Base-by-base conservation (phyloP, 2,888 invertebrate species). In the Habrosyne pyritoides region DNA sequence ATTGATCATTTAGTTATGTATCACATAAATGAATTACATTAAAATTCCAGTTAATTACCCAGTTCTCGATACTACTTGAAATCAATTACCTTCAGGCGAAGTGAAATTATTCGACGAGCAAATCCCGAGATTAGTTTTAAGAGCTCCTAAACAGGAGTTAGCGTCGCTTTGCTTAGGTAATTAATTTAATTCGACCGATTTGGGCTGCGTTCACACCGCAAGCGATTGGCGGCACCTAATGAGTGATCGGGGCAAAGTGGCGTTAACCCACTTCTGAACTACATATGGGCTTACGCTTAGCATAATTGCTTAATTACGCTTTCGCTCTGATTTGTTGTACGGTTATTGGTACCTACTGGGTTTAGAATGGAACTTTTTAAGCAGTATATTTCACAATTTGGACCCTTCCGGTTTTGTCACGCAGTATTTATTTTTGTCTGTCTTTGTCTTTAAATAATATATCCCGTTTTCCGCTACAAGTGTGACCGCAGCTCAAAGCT, bases 161-260 rank as follows among this genome's bases (percentile, higher is more conserved):
- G 63, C 60, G 60, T 64, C 72, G 71, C 67, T 71, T 70, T 66
- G 63, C 66, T 63, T 63, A 67, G 69, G 73, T 76, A 77, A 75
- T 79, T 76, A 75, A 71, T 75, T 76, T 76, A 72, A 76, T 76
- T 75, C 71, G 69, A 75, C 61, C 66, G 66, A 66, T 72, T 69
- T 63, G 54, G 52, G 54, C 33, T 55, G 46, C 60, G 66, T 56
- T 53, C 21, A 42, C 22, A 59, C 67, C 58, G 56, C 53, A 21
- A 53, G 64, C 59, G 62, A 24, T 18, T 18, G 52, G 36, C 51
- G 53, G 22, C 26, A 28, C 5, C 30, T 30, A 55, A 46, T 21
- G 10, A 12, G 30, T 14, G 28, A n/a, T 14, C 36, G 10, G 2
- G 22, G 21, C 6, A 18, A 18, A 28, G n/a, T n/a, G 33, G 14